phyloP scores from a whole-genome alignment of 2,888 invertebrate species.

The Dugesia japonica region DNA sequence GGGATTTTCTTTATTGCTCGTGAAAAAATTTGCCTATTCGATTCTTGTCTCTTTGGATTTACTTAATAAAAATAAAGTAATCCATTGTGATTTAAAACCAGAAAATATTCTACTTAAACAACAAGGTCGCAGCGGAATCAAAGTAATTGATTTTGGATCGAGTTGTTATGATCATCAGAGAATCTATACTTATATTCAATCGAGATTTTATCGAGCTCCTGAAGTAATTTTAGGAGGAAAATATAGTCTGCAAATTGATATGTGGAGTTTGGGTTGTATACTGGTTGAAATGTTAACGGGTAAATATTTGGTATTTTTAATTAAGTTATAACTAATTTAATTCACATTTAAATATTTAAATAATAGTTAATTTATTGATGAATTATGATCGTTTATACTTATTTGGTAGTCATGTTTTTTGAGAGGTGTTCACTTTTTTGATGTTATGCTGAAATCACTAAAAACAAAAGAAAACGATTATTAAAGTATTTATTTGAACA shows the following conservation, averaged over 20 bases:
- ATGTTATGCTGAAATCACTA: too few species aligned
- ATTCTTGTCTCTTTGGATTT: slow-evolving; percentile 79
- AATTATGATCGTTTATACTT: too few species aligned
- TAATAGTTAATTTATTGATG: too few species aligned
- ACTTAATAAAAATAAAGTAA: slow-evolving; percentile 36
- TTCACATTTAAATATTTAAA: too few species aligned
- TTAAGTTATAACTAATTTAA: too few species aligned
- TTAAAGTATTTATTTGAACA: too few species aligned
- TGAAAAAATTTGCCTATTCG: slow-evolving; percentile 84
- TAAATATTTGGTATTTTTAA: too few species aligned
- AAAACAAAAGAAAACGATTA: too few species aligned
- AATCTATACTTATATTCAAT: slow-evolving; percentile 83
- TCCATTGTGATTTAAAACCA: slow-evolving; percentile 36
- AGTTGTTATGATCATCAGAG: slow-evolving; percentile 56
- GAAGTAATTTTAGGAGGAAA: slow-evolving; percentile 60
- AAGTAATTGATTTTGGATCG: slow-evolving; percentile 36
- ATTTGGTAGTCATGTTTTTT: too few species aligned
- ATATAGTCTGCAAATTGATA: slow-evolving; percentile 60
- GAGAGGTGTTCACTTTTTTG: too few species aligned
- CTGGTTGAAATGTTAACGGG: slow-evolving; percentile 76
- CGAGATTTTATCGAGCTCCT: slow-evolving; percentile 77
- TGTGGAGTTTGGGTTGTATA: slow-evolving; percentile 58
- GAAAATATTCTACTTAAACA: slow-evolving; percentile 36
- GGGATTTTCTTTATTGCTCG: slow-evolving; percentile 78
- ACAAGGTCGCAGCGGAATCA: slow-evolving; percentile 36